Evolutionary conservation across 1,140 invertebrate species (phyloP), one percentile per base, ranked within the genome.

Genomic region (Diorhabda carinulata): DNA sequence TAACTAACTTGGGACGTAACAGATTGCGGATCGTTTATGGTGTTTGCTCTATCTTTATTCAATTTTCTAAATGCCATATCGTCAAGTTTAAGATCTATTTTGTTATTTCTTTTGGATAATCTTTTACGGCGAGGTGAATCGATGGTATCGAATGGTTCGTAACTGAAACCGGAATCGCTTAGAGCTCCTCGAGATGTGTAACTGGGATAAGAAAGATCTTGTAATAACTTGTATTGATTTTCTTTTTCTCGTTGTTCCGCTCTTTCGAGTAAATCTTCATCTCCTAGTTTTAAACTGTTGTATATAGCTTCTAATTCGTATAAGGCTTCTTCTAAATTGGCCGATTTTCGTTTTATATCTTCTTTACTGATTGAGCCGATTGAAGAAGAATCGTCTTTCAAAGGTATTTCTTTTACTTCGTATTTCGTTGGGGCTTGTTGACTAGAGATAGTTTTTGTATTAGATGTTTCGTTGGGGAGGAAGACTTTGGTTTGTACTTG

Each of bases 301-400:
- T 95, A 96, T 77, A 96, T 95, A 9, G 91, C 90, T 83, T 97
- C 94, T 44, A 97, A 80, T 81, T 96, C 94, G 73, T 90, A 89
- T 5, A 96, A 82, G 58, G 93, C 93, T 74, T 95, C 92, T 78
- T 95, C 93, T 43, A 94, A 83, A 81, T 94, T 94, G 25, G 86
- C 87, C 2, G 91, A 91, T 66, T 80, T 81, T 42, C 76, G 65
- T 52, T 74, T 75, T n/a, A 67, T 57, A 60, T 78, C 74, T 64
- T 71, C 80, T 72, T 78, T 78, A 76, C 79, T 7, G 3, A 10
- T 61, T 10, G 7, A 6, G 8, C 43, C 61, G 8, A 62, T 4
- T 8, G 41, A 4, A 25, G 44, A 8, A 43, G 10, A 5, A 43
- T 61, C 61, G 8, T 25, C n/a, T 63, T 61, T 47, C 42, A 42